phyloP scores from a whole-genome alignment of 2,113 vertebrate species.

The Orcinus orca region DNA sequence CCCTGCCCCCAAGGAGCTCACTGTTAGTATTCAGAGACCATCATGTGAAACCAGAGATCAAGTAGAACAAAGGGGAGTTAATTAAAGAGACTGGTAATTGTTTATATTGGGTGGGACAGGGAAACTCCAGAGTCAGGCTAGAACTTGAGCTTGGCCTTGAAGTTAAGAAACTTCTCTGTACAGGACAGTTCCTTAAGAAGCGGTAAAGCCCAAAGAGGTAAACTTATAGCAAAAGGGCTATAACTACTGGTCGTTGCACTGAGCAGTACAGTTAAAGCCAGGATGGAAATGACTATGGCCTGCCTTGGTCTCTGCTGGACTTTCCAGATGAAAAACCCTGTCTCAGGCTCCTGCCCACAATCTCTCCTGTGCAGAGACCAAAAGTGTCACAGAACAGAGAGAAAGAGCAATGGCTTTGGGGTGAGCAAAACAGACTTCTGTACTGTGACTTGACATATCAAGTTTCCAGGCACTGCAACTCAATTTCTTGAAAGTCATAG shows the following conservation, averaged over 20 bases:
- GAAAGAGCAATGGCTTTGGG: background rate
- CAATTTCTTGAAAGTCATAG: background rate
- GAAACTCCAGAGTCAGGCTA: background rate
- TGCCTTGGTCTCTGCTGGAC: background rate
- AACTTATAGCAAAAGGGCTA: background rate
- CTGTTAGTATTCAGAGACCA: background rate
- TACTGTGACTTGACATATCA: background rate
- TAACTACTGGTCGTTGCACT: background rate
- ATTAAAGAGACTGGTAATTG: background rate
- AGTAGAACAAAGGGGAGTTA: background rate
- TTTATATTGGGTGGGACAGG: background rate
- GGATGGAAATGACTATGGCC: background rate
- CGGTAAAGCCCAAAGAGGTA: background rate
- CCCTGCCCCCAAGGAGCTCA: background rate
- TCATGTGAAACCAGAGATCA: background rate
- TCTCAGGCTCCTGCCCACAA: background rate
- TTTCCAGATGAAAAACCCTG: background rate
- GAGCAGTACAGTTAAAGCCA: background rate
- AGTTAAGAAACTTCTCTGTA: background rate
- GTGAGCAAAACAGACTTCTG: background rate
- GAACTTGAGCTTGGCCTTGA: background rate
- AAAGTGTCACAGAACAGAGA: background rate
- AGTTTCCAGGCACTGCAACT: background rate
- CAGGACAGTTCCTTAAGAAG: background rate
- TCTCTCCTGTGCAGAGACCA: background rate